These are phyloP conservation scores for Sylvia borin DNA, from an alignment of 2,797 vertebrate genomes.

Conservation along the genomic window DNA sequence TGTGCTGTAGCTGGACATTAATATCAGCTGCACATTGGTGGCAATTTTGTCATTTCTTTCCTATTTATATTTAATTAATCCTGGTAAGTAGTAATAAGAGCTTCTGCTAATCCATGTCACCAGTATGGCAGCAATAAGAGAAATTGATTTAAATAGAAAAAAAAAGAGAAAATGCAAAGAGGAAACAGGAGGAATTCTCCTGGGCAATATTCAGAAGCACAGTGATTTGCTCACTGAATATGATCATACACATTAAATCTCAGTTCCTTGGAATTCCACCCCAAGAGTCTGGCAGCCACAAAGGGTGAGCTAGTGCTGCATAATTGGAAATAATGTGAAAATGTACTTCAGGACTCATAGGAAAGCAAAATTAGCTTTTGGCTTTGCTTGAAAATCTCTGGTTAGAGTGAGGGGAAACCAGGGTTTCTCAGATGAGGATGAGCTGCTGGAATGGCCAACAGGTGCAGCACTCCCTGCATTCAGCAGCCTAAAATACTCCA, in stretches of 20 bases:
- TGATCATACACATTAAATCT: slow-evolving; percentile 18
- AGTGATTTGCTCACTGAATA: slow-evolving; percentile 36
- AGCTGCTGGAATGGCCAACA: background rate
- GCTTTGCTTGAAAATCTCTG: background rate
- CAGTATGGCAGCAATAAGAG: background rate
- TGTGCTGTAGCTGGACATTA: background rate
- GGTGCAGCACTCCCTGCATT: background rate
- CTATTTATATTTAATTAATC: background rate
- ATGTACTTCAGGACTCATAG: background rate
- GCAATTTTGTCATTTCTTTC: background rate
- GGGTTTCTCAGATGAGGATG: background rate
- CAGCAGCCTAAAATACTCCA: background rate
- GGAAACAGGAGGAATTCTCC: slow-evolving; percentile 1
- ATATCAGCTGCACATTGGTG: background rate
- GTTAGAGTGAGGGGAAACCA: background rate
- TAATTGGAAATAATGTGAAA: slow-evolving; percentile 25
- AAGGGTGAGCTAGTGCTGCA: background rate
- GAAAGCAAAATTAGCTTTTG: background rate
- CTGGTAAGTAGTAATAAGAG: background rate
- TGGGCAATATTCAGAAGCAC: background rate
- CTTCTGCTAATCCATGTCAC: background rate
- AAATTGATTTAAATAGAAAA: background rate
- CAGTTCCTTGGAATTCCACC: slow-evolving; percentile 42
- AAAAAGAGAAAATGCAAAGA: background rate
- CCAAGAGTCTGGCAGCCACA: background rate